Conservation (phyloP, 2,888 invertebrate genomes). For the Panzeria rudis region DNA sequence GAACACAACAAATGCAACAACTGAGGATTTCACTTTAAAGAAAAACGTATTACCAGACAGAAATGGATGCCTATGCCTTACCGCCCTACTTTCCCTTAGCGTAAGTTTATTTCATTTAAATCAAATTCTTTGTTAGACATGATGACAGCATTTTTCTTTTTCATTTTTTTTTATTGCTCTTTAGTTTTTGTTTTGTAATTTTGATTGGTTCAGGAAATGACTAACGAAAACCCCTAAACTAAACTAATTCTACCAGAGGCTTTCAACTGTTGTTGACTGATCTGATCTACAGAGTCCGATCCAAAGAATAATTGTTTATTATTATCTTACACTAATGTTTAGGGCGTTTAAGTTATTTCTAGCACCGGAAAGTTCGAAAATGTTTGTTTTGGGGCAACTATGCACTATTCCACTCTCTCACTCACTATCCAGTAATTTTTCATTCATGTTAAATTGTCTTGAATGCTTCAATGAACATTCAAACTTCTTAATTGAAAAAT, state of each 20-base stretch:
- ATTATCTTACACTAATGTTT: not conserved
- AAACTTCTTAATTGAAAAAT: not conserved
- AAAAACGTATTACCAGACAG: conserved; percentile 30
- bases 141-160: not conserved
- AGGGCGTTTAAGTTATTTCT: not conserved
- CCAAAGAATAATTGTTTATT: not conserved
- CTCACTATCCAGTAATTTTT: not conserved
- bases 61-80: conserved; percentile 77
- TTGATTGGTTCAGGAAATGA: conserved; percentile 21
- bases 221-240: conserved; percentile 52
- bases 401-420: not conserved
- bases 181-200: not conserved
- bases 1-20: not conserved
- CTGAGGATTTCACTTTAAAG: not conserved
- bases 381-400: not conserved
- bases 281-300: not conserved
- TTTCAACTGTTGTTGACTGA: conserved; percentile 49
- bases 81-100: conserved; percentile 78
- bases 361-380: not conserved
- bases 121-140: not conserved
- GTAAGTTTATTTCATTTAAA: conserved; percentile 72
- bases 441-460: not conserved
- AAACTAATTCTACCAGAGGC: conserved; percentile 35
- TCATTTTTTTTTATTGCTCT: not conserved
- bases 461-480: not conserved